Base-by-base conservation (phyloP, 2,113 vertebrate species). In the Mesocricetus auratus region DNA sequence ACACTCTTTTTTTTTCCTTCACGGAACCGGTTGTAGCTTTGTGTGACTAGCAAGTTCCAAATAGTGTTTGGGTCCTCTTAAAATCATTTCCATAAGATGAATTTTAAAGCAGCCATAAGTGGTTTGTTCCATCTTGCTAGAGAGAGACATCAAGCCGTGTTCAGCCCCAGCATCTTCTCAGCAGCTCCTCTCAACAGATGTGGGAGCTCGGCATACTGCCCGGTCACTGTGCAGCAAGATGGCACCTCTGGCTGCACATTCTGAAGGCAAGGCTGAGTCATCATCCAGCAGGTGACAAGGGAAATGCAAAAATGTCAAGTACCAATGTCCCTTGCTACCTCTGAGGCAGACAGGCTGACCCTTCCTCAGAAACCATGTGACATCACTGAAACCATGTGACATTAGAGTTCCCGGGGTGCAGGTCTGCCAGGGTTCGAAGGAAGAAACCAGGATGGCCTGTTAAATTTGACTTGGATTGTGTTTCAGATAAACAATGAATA, bases 401-500 rank as follows among this genome's bases (percentile, higher is more conserved):
- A 0, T 9, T 90, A 73, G 39, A 62, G 5, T 36, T 45, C 13
- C 64, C 15, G 11, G 87, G 31, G 92, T 26, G n/a, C 17, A 26
- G 31, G n/a, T 81, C 22, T 62, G 22, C 58, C 39, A 66, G 56
- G n/a, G 45, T 19, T 21, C 75, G 68, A 24, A 16, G 56, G 93
- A 8, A 42, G 36, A 39, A 73, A 56, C 31, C 39, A 92, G 26
- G 58, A 75, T 16, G 24, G 17, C 3, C 15, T 29, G 24, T 62
- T 39, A 39, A 75, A 60, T 82, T 77, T 26, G 79, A 75, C 82
- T 81, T 90, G 73, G 79, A 7, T 85, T 79, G 36, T 75, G 62
- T 74, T 86, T 53, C 86, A 81, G 89, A 75, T 85, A 81, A 96
- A 94, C 66, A 92, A 26, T 6, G 24, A 74, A 47, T 45, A 56